Evolutionary conservation across 2,888 invertebrate genomes (phyloP).

Genomic region (Raillietiella orientalis): DNA sequence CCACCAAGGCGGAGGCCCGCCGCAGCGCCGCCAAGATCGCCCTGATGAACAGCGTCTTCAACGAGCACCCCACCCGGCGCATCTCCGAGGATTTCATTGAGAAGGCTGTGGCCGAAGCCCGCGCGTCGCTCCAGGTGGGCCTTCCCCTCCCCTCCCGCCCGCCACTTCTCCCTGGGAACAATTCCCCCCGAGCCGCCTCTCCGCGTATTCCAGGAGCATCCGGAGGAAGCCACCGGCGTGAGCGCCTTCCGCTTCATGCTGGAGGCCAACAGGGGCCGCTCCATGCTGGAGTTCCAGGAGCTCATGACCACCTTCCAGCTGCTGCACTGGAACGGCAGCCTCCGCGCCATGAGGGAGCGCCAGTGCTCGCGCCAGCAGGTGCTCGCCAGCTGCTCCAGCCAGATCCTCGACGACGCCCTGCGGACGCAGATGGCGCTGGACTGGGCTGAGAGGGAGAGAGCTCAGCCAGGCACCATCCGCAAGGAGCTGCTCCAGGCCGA

Average conservation of each 20-base stretch:
- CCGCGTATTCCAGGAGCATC: no score
- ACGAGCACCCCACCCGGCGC: constrained; percentile 67
- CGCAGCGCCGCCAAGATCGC: constrained; percentile 83
- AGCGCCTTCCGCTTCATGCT: constrained; percentile 29
- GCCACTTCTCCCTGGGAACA: no score
- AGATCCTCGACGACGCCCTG: constrained; percentile 78
- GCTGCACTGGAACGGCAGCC: constrained; percentile 82
- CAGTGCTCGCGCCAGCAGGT: constrained; percentile 74
- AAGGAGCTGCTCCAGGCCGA: constrained; percentile 53
- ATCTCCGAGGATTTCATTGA: constrained; percentile 82
- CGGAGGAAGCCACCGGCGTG: constrained; percentile 21
- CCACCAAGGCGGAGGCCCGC: constrained; percentile 75
- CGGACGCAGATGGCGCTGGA: constrained; percentile 81
- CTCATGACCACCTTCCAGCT: constrained; percentile 91
- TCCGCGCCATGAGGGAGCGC: constrained; percentile 75
- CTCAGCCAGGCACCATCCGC: constrained; percentile 32
- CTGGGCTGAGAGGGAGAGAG: constrained; percentile 31
- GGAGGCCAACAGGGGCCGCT: constrained; percentile 30
- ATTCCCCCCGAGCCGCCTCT: no score
- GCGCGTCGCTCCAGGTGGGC: constrained; percentile 38
- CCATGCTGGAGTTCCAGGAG: constrained; percentile 86
- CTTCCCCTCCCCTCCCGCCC: constrained; percentile 13
- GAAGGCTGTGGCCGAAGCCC: constrained; percentile 69
- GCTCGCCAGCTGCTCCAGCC: constrained; percentile 69
- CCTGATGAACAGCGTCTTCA: constrained; percentile 83